A percentile compares a stretch with the other conserved stretches of the same genome.
Conservation (phyloP, 2,113 vertebrate genomes). For the Mohoua ochrocephala region DNA sequence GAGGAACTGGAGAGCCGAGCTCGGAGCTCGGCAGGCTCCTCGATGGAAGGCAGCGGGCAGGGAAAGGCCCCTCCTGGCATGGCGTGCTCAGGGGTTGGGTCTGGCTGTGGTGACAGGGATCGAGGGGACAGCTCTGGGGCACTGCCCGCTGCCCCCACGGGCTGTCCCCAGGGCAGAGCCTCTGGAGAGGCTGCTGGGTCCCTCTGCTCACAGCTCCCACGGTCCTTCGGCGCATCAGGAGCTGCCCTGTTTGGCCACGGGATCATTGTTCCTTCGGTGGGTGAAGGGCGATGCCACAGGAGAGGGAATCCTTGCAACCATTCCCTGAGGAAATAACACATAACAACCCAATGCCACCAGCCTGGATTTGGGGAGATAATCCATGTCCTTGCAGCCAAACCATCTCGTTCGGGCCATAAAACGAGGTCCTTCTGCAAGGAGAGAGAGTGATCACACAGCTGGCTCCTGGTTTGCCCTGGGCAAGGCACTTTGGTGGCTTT, state of each 20-base stretch:
- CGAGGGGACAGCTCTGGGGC: fast-evolving
- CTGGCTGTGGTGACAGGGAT: not conserved
- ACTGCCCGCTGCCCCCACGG: not conserved
- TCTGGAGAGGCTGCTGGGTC: not conserved
- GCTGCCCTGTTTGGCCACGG: fast-evolving
- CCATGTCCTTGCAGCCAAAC: not conserved
- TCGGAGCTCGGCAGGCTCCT: fast-evolving
- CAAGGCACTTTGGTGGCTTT: fast-evolving
- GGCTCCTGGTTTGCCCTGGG: not conserved
- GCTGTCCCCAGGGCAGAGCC: too few species aligned
- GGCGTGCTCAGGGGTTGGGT: fast-evolving
- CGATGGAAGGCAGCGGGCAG: not conserved
- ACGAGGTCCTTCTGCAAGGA: fast-evolving
- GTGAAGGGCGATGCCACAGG: fast-evolving
- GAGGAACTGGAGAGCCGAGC: not conserved
- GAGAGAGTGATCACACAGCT: fast-evolving
- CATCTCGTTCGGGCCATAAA: fast-evolving
- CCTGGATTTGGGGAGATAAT: not conserved
- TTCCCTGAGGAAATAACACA: not conserved
- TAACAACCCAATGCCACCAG: not conserved
- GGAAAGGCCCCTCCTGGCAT: not conserved
- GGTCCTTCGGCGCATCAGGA: fast-evolving
- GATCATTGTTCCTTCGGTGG: fast-evolving
- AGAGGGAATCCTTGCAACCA: fast-evolving
- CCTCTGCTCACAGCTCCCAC: fast-evolving